Percentiles rank a stretch among this genome's conserved stretches.
phyloP scores from a whole-genome alignment of 2,113 vertebrate species.

The Columbina picui region DNA sequence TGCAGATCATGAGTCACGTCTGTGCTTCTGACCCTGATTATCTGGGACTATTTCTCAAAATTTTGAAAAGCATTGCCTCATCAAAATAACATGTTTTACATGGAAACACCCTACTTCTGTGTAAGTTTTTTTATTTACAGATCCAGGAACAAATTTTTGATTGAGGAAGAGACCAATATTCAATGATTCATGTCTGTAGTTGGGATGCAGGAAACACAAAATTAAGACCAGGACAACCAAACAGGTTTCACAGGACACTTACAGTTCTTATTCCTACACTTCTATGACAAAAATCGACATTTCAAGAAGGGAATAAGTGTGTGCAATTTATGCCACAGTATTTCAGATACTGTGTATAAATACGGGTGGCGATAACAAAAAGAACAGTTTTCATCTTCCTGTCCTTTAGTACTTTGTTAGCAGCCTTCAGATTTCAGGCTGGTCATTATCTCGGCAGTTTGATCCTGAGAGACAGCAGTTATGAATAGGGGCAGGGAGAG shows the following conservation, averaged over 20 bases:
- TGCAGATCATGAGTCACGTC: rapidly evolving
- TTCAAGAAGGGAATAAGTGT: background rate
- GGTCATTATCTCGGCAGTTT: constrained; percentile 5
- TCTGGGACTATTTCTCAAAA: background rate
- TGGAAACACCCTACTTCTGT: background rate
- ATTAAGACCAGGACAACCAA: background rate
- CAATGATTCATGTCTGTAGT: rapidly evolving
- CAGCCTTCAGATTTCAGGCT: background rate
- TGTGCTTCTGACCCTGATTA: background rate
- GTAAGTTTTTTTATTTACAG: background rate
- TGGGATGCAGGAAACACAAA: background rate
- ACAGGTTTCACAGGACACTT: background rate
- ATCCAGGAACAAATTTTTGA: background rate
- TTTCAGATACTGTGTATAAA: background rate
- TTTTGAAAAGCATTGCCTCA: background rate
- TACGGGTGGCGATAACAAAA: background rate
- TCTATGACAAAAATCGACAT: background rate
- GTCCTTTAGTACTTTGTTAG: background rate
- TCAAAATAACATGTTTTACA: background rate
- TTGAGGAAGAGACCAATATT: background rate
- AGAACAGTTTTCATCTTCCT: background rate
- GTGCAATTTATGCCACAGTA: background rate
- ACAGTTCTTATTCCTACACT: background rate
- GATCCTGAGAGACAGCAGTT: background rate
- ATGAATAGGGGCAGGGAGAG: constrained; percentile 3